Percentiles rank a stretch among this genome's conserved stretches.
Evolutionary conservation across 2,888 invertebrate species (phyloP).

Genomic region (Caenorhabditis sp.): DNA sequence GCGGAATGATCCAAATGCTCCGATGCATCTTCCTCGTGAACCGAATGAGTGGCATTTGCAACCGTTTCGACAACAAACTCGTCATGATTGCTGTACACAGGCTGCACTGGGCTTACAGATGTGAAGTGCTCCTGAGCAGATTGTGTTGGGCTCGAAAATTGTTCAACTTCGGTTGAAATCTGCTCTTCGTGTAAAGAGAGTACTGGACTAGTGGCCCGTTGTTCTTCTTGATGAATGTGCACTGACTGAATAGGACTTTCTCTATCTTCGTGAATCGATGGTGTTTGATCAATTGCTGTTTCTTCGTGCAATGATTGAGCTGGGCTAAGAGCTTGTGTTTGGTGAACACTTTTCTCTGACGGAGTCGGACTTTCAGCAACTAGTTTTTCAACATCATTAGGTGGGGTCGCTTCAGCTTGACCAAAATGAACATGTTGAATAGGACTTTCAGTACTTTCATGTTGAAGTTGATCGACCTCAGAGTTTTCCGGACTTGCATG

Average conservation of each 20-base stretch:
- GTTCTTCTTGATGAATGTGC: neutral
- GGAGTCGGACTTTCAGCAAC: neutral
- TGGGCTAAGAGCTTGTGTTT: conserved; percentile 1
- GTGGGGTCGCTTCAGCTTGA: neutral
- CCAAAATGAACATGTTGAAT: conserved; percentile 4
- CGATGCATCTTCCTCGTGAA: neutral
- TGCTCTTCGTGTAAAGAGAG: neutral
- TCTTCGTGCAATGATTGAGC: neutral
- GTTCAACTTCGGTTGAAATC: neutral
- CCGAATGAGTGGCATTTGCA: neutral
- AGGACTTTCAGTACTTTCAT: neutral
- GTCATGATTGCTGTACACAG: too few species aligned
- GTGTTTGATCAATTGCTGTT: neutral
- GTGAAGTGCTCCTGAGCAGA: neutral
- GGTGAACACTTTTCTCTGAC: neutral
- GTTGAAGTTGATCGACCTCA: neutral
- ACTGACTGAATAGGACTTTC: conserved; percentile 2
- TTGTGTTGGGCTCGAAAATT: neutral
- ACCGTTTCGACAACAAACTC: too few species aligned
- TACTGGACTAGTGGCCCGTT: neutral
- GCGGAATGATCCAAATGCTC: conserved; percentile 2
- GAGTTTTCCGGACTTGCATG: neutral
- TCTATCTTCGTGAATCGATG: neutral
- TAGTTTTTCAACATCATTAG: neutral
- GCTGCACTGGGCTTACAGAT: neutral